Conservation (phyloP, 2,888 invertebrate species). For the Tinea trinotella region DNA sequence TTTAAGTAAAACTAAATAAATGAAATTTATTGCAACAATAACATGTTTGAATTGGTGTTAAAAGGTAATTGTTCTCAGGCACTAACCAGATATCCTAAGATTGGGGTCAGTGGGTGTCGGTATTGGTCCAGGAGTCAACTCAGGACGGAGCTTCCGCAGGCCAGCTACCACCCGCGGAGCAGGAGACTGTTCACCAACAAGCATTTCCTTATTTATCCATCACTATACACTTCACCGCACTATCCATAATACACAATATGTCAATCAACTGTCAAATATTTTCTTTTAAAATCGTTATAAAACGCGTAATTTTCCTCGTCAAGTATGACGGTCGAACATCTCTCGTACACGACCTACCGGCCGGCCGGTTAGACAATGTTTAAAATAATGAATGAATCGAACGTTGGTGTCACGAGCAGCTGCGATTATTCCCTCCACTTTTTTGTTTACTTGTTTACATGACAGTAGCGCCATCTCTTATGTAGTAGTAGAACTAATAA, state of each 20-base stretch:
- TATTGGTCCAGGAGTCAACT: conserved; percentile 58
- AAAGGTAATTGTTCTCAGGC: too few relatives aligned
- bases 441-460: conserved; percentile 30
- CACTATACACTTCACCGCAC: conserved; percentile 37
- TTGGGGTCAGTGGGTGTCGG: conserved; percentile 58
- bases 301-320: conserved; percentile 31
- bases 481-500: conserved; percentile 15
- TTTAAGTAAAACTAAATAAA: too few relatives aligned
- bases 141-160: conserved; percentile 60
- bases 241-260: conserved; percentile 23
- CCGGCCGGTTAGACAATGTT: conserved; percentile 36
- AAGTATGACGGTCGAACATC: conserved; percentile 29
- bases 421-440: conserved; percentile 33
- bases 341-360: conserved; percentile 32
- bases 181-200: conserved; percentile 66
- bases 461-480: conserved; percentile 22
- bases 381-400: conserved; percentile 46
- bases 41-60: too few relatives aligned
- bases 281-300: conserved; percentile 56
- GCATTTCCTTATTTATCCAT: conserved; percentile 60
- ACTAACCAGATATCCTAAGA: conserved; percentile 62
- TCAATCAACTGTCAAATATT: conserved; percentile 45
- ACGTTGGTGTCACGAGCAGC: conserved; percentile 20
- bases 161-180: conserved; percentile 70
- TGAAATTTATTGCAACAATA: too few relatives aligned